Percentiles rank a stretch among this genome's conserved stretches.
phyloP scores from a whole-genome alignment of 2,888 invertebrate genomes.

The Noctua pronuba region DNA sequence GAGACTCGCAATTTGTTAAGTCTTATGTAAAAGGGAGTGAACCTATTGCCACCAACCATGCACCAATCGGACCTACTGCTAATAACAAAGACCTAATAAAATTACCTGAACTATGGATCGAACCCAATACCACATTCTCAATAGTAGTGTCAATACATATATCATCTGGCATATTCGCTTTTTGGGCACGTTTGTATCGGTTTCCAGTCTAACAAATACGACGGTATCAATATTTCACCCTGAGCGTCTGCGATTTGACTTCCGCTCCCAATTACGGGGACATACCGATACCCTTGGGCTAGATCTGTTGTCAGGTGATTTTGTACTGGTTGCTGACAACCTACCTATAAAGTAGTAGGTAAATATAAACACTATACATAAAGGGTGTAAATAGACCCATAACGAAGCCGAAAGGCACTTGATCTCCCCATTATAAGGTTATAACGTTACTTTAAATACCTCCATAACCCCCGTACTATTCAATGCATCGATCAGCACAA shows the following conservation, averaged over 20 bases:
- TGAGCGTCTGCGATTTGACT: constrained; percentile 22
- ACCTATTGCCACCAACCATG: background rate
- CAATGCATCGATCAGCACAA: too few relatives aligned
- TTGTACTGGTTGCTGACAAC: background rate
- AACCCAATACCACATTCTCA: background rate
- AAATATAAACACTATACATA: too few relatives aligned
- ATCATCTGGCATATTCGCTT: background rate
- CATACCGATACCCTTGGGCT: background rate
- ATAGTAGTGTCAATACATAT: background rate
- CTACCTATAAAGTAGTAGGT: background rate
- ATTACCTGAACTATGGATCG: background rate
- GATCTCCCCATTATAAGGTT: too few relatives aligned
- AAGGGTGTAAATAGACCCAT: too few relatives aligned
- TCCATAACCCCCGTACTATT: too few relatives aligned
- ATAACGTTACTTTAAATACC: too few relatives aligned
- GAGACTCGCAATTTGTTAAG: background rate
- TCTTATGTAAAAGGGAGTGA: background rate
- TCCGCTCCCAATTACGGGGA: constrained; percentile 12
- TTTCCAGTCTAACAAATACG: constrained; percentile 25
- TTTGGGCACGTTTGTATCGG: constrained; percentile 5
- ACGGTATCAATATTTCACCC: constrained; percentile 10
- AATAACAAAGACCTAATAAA: background rate
- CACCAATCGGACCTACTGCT: background rate
- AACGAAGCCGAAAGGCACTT: too few relatives aligned
- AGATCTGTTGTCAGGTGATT: constrained; percentile 1